phyloP scores from a whole-genome alignment of 2,797 vertebrate species.

The Lagocephalus sceleratus region DNA sequence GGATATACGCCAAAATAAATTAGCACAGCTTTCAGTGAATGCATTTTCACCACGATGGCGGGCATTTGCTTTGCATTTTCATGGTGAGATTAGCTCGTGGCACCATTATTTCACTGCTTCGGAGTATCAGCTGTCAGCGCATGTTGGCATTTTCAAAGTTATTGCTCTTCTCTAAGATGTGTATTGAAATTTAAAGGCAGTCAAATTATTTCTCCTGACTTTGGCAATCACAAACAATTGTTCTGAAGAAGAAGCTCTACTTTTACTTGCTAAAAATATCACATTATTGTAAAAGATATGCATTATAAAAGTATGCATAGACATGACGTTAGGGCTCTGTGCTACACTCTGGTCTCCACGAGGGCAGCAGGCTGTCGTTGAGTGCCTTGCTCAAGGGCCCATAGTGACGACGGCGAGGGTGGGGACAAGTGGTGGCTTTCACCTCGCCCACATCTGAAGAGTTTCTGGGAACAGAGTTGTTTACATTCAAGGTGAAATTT shows the following conservation, averaged over 20 bases:
- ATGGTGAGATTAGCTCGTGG: constrained; percentile 27
- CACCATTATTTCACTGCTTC: constrained; percentile 48
- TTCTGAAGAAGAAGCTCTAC: not conserved
- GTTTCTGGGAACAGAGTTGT: too few species aligned
- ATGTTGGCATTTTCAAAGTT: constrained; percentile 22
- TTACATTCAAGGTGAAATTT: too few species aligned
- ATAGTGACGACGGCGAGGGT: too few species aligned
- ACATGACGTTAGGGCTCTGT: too few species aligned
- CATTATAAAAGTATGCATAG: too few species aligned
- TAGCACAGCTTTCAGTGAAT: constrained; percentile 61
- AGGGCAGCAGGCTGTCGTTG: too few species aligned
- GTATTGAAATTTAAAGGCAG: constrained; percentile 10
- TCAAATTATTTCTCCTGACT: constrained; percentile 3
- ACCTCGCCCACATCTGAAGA: too few species aligned
- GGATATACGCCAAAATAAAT: constrained; percentile 74
- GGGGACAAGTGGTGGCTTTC: too few species aligned
- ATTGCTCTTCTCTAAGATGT: constrained; percentile 7
- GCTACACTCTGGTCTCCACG: too few species aligned
- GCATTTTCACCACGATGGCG: constrained; percentile 59
- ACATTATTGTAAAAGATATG: too few species aligned
- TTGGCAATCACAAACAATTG: not conserved
- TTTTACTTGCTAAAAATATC: too few species aligned
- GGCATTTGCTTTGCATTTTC: constrained; percentile 38
- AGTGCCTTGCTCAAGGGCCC: too few species aligned
- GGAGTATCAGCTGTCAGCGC: constrained; percentile 45